Base-by-base conservation (phyloP, 23 tunicate species). In the Styela clava region DNA sequence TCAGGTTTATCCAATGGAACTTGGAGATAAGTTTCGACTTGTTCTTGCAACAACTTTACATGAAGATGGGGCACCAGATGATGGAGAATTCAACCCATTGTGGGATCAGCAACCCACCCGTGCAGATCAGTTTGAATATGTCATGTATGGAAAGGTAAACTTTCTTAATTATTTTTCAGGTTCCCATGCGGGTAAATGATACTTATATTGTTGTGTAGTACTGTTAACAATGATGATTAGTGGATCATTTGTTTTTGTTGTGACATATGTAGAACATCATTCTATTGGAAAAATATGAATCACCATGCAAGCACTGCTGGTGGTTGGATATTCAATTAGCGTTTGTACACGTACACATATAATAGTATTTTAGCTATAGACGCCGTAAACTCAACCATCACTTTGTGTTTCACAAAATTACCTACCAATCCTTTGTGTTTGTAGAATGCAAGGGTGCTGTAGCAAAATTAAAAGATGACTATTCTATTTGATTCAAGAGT, bases 21-120 rank as follows among this genome's bases (percentile, higher is more conserved):
- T 94, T 37, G 95, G 95, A 1, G 98, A 93, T 61, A 93, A 95
- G 63, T 95, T 95, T 67, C 96, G 99, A 16, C 76, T 95, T 35
- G 88, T 95, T 7, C 81, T 95, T 27, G 92, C 99, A 26, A 90
- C 96, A 24, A 95, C 99, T 27, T 78, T 95, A 16, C 88, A 86
- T 74, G 99, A 95, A 61, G 96, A 95, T 81, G 99, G 99, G 18
- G 91, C 89, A 18, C 99, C 99, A 18, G 94, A 96, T 25, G 96
- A 86, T 78, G 96, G 91, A 44, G 96, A 89, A 70, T 95, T 72
- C 73, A 90, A 95, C 70, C 99, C 99, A 3, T 62, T 89, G 12
- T 95, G 99, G 99, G 99, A 95, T 52, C 78, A 90, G 30, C 88
- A 90, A 33, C 89, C 99, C 2, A 72, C 99, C 22, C 69, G 92